These are phyloP conservation scores for Echinarachnius parma DNA, from an alignment of 53 echinoderm and acorn worm species.

Conservation along the genomic window DNA sequence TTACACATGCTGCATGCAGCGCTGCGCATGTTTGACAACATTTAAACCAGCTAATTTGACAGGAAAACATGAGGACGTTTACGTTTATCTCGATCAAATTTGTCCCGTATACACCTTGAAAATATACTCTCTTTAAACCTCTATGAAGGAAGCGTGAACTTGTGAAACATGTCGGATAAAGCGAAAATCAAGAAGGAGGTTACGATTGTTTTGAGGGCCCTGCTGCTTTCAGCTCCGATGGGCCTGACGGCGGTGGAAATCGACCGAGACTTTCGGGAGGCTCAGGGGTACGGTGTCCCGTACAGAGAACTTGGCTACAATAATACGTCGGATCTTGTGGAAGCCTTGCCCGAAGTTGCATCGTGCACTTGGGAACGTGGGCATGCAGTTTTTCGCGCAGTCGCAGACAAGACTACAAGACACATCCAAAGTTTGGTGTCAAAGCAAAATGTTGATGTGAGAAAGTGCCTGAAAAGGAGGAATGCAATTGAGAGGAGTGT, in stretches of 20 bases:
- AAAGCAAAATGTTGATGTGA: constrained; percentile 70
- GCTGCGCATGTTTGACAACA: no score
- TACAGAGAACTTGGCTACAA: constrained; percentile 83
- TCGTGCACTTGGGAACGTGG: constrained; percentile 72
- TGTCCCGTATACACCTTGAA: background rate
- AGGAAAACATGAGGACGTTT: no score
- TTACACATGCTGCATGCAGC: no score
- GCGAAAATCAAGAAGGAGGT: constrained; percentile 75
- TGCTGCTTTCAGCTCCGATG: constrained; percentile 85
- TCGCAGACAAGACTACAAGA: constrained; percentile 72
- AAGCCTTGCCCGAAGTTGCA: constrained; percentile 75
- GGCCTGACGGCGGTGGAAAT: constrained; percentile 74
- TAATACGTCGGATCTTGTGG: constrained; percentile 67
- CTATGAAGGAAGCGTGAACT: no score
- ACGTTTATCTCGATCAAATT: no score
- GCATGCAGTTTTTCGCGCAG: constrained; percentile 63
- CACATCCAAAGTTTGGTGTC: constrained; percentile 85
- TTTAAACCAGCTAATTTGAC: no score
- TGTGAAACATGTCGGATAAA: constrained; percentile 78
- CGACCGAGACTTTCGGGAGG: constrained; percentile 64
- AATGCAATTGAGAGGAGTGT: constrained; percentile 39
- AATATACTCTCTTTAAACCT: no score
- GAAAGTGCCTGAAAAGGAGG: constrained; percentile 70
- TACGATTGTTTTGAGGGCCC: constrained; percentile 76
- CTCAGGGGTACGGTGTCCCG: constrained; percentile 67